phyloP scores from a whole-genome alignment of 2,113 vertebrate species.

The Baryphthengus martii region DNA sequence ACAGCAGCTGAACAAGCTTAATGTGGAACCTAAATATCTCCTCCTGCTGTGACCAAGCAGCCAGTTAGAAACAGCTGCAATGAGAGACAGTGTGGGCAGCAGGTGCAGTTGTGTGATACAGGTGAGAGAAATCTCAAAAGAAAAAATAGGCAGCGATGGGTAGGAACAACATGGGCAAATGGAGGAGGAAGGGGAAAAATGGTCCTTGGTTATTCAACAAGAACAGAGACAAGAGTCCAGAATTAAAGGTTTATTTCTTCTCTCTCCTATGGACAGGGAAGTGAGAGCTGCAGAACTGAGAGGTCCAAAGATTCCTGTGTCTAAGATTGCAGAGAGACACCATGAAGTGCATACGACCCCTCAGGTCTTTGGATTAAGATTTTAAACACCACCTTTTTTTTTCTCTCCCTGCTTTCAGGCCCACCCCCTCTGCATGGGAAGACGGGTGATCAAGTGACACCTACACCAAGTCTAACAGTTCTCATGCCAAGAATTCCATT shows the following conservation, averaged over 20 bases:
- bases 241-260: not conserved
- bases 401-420: not conserved
- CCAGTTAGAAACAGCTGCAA: not conserved
- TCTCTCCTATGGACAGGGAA: fast-evolving
- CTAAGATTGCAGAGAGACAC: not conserved
- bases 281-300: not conserved
- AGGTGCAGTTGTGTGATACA: not conserved
- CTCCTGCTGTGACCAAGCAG: not conserved
- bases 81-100: not conserved
- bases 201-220: not conserved
- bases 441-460: not conserved
- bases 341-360: not conserved
- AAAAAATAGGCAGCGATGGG: not conserved
- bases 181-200: not conserved
- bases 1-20: not conserved
- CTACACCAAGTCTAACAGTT: not conserved
- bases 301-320: not conserved
- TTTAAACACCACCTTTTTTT: not conserved
- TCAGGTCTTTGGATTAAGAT: not conserved
- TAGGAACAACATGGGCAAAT: not conserved
- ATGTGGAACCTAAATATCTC: not conserved
- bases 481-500: not conserved
- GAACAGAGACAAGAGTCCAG: not conserved
- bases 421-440: not conserved
- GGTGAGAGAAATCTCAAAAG: not conserved